phyloP scores from a whole-genome alignment of 2,888 invertebrate species.

The Hyppa rectilinea region DNA sequence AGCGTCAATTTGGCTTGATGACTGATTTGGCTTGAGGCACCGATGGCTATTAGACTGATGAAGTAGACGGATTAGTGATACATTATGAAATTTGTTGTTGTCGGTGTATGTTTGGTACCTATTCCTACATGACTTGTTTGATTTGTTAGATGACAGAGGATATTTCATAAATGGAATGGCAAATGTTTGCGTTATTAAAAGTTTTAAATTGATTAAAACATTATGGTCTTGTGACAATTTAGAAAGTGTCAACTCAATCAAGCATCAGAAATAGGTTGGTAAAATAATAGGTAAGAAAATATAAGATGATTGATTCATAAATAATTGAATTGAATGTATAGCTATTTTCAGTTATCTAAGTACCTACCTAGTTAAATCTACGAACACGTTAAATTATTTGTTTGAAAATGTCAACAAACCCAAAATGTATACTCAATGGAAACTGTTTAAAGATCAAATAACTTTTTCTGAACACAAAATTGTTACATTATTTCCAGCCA shows the following conservation, averaged over 20 bases:
- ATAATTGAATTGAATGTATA: background rate
- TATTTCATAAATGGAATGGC: background rate
- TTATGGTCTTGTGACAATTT: background rate
- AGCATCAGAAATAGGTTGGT: background rate
- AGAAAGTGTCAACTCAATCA: background rate
- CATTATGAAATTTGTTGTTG: background rate
- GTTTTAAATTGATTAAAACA: background rate
- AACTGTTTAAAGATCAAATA: background rate
- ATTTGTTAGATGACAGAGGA: background rate
- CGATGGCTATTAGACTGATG: conserved; percentile 21
- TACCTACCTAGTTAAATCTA: background rate
- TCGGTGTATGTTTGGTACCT: background rate
- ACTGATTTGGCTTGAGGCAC: conserved; percentile 27
- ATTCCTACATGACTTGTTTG: background rate
- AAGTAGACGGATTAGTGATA: background rate
- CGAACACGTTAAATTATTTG: background rate
- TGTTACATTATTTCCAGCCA: background rate
- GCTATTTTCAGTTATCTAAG: background rate
- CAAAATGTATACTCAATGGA: background rate
- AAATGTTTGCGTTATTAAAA: background rate
- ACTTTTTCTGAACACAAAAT: background rate
- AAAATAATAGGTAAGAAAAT: background rate
- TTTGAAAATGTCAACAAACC: conserved; percentile 11
- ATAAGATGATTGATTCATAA: background rate
- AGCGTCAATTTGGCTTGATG: conserved; percentile 1